Base-by-base conservation (phyloP, 2,888 invertebrate genomes). In the Ypsolopha sequella region DNA sequence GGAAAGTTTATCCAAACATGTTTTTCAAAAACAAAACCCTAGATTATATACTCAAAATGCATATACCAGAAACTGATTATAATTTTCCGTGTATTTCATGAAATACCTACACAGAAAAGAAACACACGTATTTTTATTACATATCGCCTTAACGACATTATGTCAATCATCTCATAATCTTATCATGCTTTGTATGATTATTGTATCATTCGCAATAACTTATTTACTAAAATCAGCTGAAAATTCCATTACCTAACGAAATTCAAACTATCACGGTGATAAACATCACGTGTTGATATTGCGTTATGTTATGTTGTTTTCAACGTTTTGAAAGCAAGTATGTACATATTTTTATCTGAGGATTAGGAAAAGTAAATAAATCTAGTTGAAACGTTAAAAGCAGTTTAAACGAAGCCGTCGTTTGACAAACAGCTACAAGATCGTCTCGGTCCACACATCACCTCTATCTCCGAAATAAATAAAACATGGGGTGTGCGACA, bases 371-470 rank as follows among this genome's bases (percentile, higher is more conserved):
- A 58, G 55, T 55, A 57, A 53, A 76, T 80, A 74, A 69, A 78
- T 78, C 70, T 58, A 56, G 46, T 64, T 62, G 51, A 56, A 55
- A 62, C 63, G 63, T 66, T 70, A 67, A 66, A 73, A 24, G 24
- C 24, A 24, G 24, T 24, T 24, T 24, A 24, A 76, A 76, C 13
- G 72, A 64, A 60, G 60, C 59, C 58, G 66, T 66, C 68, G 56
- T 59, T 63, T 80, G 76, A 80, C 71, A 60, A 64, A 77, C 62
- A 62, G 68, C 57, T 73, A 79, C 80, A 76, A 68, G 74, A 64
- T 72, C 65, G 64, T 62, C 61, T 65, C 60, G 63, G 55, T 60
- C 57, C 64, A 58, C 64, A 63, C 63, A 60, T 62, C 64, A 63
- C 66, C 60, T 52, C 55, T 54, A 52, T 54, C 58, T 51, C 53